These are phyloP conservation scores for Meteorus cinctellus DNA, from an alignment of 2,888 invertebrate species.

Conservation along the genomic window DNA sequence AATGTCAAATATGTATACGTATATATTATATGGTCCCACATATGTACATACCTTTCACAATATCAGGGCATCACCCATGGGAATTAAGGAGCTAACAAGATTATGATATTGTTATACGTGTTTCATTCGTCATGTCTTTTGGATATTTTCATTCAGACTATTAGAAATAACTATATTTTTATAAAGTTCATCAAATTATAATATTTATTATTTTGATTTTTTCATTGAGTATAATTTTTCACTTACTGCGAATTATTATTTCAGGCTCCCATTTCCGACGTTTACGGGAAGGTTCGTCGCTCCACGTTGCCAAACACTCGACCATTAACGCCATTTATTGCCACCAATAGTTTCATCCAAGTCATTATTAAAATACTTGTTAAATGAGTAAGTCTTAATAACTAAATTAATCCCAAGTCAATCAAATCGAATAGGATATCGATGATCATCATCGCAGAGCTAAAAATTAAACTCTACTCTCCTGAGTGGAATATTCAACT, in stretches of 20 bases:
- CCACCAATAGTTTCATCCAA: not conserved
- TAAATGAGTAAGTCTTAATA: not conserved
- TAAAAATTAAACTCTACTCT: not conserved
- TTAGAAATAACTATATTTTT: not conserved
- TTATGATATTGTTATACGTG: slow-evolving; percentile 68
- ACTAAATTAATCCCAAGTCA: not conserved
- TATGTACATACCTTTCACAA: not conserved
- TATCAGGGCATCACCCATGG: slow-evolving; percentile 54
- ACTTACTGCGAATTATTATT: slow-evolving; percentile 40
- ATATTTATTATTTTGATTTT: not conserved
- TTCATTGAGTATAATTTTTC: slow-evolving; percentile 16
- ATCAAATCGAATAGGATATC: not conserved
- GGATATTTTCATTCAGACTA: not conserved
- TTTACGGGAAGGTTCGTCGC: not conserved
- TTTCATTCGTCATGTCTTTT: slow-evolving; percentile 47
- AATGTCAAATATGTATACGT: slow-evolving; percentile 69
- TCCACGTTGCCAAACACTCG: not conserved
- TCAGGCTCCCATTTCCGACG: slow-evolving; percentile 34
- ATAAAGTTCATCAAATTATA: not conserved
- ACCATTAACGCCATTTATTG: not conserved
- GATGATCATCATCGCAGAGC: not conserved
- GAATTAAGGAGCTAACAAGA: slow-evolving; percentile 66
- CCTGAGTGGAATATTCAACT: not conserved
- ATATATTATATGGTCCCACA: slow-evolving; percentile 3
- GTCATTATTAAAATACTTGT: not conserved